Evolutionary conservation across 92 coral and sea anemone genomes (phyloP), one percentile per base, ranked within the genome.

Genomic region (Micromussa lordhowensis): DNA sequence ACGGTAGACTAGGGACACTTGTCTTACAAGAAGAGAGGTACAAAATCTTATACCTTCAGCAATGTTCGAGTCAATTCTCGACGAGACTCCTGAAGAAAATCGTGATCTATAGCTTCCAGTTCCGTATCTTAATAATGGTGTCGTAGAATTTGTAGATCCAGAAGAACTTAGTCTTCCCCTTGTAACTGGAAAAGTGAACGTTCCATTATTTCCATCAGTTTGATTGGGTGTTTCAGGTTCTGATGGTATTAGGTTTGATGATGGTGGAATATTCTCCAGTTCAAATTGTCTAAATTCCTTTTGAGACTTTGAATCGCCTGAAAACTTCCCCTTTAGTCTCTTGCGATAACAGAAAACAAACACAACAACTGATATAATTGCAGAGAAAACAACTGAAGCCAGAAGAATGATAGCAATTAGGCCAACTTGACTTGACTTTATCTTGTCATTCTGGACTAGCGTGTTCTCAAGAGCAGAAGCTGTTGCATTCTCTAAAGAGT

Each of bases 51-150:
- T 78, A 86, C 83, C 99, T 94, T 98, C 99, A 44, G 96, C 93
- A 32, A 98, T 92, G 80, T 91, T 94, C 5, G 99, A 97, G 87
- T 98, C 98, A 75, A 98, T 76, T 88, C 98, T 90, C 32, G 98
- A 87, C 29, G 97, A 93, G 9, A 95, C 94, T 2, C 95, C 96
- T 16, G 99, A 98, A 0, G 99, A 95, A 48, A 98, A 84, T 59
- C 99, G 92, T 15, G 98, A 94, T 44, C 99, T 94, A 72, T 94
- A 92, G 88, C 99, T 98, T 26, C 97, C 98, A 88, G 89, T 91
- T 64, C 99, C 88, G 79, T 91, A 91, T 85, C 93, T 93, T 76
- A 97, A 79, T 87, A 96, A 79, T 11, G 99, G 98, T 38, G 98
- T 80, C 3, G 96, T 87, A 18, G 99, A 98, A 77, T 91, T 96